A percentile compares a stretch with the other conserved stretches of the same genome.
phyloP scores from a whole-genome alignment of 2,113 vertebrate genomes.

The Eulemur rufifrons region DNA sequence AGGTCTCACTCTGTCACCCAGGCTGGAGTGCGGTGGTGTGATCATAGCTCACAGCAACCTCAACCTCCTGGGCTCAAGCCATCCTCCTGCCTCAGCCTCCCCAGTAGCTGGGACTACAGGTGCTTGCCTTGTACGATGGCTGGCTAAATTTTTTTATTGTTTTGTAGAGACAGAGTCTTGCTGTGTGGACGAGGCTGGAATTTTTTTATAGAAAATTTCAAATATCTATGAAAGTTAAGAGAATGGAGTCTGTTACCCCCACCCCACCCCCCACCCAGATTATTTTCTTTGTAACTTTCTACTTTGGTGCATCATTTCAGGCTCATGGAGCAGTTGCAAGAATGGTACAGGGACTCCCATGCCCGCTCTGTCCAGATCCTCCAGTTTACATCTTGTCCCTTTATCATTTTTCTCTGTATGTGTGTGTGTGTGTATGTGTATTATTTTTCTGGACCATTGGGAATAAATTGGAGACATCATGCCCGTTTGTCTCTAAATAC shows the following conservation, averaged over 20 bases:
- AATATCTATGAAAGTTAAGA: background rate
- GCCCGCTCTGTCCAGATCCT: background rate
- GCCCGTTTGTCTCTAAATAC: background rate
- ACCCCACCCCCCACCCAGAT: background rate
- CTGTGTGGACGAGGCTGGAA: background rate
- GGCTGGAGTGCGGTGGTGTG: too few relatives aligned
- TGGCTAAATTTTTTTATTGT: too few relatives aligned
- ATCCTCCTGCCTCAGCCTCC: too few relatives aligned
- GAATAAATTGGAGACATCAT: background rate
- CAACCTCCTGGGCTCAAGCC: too few relatives aligned
- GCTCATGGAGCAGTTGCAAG: background rate
- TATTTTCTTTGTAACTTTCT: background rate
- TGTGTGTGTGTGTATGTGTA: background rate
- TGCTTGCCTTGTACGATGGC: too few relatives aligned
- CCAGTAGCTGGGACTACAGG: too few relatives aligned
- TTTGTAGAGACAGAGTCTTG: too few relatives aligned
- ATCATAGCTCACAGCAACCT: too few relatives aligned
- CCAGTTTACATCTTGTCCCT: background rate
- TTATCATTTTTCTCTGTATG: background rate
- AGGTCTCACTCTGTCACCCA: too few relatives aligned
- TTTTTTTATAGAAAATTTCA: slow-evolving; percentile 7
- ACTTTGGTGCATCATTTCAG: background rate
- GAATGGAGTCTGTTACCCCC: background rate
- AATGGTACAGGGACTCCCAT: background rate
- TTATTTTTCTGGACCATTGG: background rate